phyloP scores from a whole-genome alignment of 2,113 vertebrate species.

The Microtus richardsoni region DNA sequence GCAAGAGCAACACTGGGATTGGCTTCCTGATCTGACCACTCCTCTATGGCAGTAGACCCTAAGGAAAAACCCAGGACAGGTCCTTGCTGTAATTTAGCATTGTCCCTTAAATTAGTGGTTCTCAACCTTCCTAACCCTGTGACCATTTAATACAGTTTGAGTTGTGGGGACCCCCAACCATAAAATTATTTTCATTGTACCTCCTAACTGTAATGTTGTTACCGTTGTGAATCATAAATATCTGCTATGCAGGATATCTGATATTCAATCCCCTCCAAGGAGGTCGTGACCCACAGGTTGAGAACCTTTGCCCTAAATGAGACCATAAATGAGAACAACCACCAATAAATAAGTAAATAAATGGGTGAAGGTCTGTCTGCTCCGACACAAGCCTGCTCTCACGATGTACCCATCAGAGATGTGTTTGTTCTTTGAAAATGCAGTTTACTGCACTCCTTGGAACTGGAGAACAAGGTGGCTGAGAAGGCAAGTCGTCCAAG shows the following conservation, averaged over 20 bases:
- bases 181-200: neutral
- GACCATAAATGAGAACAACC: neutral
- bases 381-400: neutral
- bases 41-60: neutral
- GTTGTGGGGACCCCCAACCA: neutral
- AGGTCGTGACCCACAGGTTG: neutral
- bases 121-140: neutral
- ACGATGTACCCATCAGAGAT: fast-evolving
- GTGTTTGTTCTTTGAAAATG: neutral
- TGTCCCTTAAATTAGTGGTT: neutral
- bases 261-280: neutral
- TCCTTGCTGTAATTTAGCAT: neutral
- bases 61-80: neutral
- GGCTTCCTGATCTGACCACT: too few relatives aligned
- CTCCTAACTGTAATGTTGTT: neutral
- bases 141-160: neutral
- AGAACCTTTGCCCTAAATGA: neutral
- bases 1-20: neutral
- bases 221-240: neutral
- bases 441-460: neutral
- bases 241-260: neutral
- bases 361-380: neutral
- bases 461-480: neutral
- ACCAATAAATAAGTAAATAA: neutral
- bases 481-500: neutral